These are phyloP conservation scores for Galerucella calmariensis DNA, from an alignment of 2,888 invertebrate genomes.

Conservation along the genomic window DNA sequence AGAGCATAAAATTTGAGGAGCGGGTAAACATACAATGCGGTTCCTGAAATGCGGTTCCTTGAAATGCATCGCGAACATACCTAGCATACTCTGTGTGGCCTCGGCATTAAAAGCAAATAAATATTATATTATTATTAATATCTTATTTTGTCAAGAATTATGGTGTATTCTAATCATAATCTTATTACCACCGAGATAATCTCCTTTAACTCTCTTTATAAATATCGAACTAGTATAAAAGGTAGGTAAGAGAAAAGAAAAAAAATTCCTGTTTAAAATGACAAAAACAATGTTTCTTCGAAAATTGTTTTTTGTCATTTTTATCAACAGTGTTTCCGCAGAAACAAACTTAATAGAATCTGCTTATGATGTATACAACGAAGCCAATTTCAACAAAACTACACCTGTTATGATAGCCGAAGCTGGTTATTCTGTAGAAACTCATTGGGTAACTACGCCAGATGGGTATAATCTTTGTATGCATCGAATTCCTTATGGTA, in stretches of 20 bases:
- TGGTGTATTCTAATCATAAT: neutral
- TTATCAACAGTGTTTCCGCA: neutral
- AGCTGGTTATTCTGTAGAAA: conserved; percentile 65
- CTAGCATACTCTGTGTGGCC: no score
- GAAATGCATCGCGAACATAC: no score
- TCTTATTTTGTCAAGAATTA: no score
- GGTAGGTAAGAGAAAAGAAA: neutral
- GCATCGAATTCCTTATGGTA: conserved; percentile 68
- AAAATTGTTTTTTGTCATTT: neutral
- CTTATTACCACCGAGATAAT: neutral
- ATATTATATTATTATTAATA: no score
- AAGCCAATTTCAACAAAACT: neutral
- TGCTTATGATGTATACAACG: neutral
- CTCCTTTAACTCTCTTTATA: neutral
- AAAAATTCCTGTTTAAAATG: neutral
- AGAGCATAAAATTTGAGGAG: no score
- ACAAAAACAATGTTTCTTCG: neutral
- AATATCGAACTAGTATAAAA: neutral
- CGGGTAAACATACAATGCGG: no score
- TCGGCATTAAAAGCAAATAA: no score
- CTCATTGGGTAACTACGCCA: conserved; percentile 63
- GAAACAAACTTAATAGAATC: neutral
- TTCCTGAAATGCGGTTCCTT: no score
- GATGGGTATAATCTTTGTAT: conserved; percentile 71
- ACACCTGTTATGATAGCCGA: conserved; percentile 58